Evolutionary conservation across 2,113 vertebrate species (phyloP).

Genomic region (Scartelaos histophorus): DNA sequence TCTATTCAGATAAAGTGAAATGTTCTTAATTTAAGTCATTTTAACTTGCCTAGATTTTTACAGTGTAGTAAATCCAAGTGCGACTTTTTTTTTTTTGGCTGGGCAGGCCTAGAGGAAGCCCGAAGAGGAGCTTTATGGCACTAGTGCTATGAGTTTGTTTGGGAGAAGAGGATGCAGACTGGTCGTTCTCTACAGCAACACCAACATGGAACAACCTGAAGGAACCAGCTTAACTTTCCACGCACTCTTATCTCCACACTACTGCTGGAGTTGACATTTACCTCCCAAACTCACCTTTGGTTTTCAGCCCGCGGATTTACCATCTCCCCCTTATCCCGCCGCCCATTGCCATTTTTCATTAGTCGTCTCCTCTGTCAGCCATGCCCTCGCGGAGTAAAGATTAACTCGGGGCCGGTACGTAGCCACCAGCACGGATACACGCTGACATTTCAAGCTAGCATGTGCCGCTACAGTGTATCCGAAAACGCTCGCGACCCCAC

Average conservation of each 20-base stretch:
- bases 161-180: too few species aligned
- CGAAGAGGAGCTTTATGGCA: too few species aligned
- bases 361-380: constrained; percentile 29
- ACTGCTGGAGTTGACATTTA: constrained; percentile 65
- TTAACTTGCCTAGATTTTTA: too few species aligned
- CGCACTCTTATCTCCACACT: constrained; percentile 50
- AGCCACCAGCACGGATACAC: constrained; percentile 20
- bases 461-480: constrained; percentile 29
- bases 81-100: too few species aligned
- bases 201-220: neutral
- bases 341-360: constrained; percentile 54
- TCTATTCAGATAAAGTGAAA: too few species aligned
- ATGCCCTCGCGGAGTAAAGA: constrained; percentile 13
- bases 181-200: neutral
- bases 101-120: too few species aligned
- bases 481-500: constrained; percentile 46
- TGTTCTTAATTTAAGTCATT: too few species aligned
- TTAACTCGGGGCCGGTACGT: constrained; percentile 26
- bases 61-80: too few species aligned
- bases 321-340: constrained; percentile 66
- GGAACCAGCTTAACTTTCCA: constrained; percentile 36
- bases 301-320: constrained; percentile 64
- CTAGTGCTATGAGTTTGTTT: too few species aligned
- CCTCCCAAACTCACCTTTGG: constrained; percentile 71
- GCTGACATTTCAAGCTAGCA: constrained; percentile 34